Evolutionary conservation across 23 tunicate species (phyloP).

Genomic region (Phallusia fumigata): DNA sequence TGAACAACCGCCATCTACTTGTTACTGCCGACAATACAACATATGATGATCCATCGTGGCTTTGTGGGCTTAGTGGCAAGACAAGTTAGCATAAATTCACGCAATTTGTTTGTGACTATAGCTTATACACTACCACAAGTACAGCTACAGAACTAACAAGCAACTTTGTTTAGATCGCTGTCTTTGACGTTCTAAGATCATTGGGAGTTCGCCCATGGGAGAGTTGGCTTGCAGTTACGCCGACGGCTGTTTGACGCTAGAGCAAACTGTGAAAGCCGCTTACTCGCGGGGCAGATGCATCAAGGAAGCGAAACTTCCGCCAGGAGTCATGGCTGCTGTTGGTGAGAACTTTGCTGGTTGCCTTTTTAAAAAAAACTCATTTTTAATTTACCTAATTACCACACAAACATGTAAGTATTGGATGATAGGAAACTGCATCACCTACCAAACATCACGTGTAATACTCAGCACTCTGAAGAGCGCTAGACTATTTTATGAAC

Average conservation of each 20-base stretch:
- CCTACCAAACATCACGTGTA: too few relatives aligned
- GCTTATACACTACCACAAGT: too few relatives aligned
- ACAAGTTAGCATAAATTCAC: conserved; percentile 15
- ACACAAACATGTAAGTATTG: too few relatives aligned
- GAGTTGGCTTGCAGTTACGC: conserved; percentile 34
- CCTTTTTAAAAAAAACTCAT: too few relatives aligned
- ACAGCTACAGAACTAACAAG: too few relatives aligned
- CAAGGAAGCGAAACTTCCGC: conserved; percentile 16
- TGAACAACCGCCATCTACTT: conserved; percentile 5
- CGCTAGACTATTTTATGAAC: too few relatives aligned
- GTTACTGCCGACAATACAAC: conserved; percentile 3
- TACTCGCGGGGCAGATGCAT: conserved; percentile 25
- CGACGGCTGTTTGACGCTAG: conserved; percentile 23
- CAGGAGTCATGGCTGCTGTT: conserved; percentile 32
- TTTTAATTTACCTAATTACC: too few relatives aligned
- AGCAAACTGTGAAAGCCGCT: conserved; percentile 28
- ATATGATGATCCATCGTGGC: not conserved
- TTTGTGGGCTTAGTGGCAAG: conserved; percentile 15
- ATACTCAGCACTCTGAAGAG: too few relatives aligned
- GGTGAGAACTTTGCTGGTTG: too few relatives aligned
- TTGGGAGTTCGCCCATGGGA: conserved; percentile 17
- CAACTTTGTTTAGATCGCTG: conserved; percentile 8
- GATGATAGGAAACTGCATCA: too few relatives aligned
- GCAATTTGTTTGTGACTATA: too few relatives aligned
- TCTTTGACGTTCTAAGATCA: conserved; percentile 19